Evolutionary conservation across 2,113 vertebrate genomes (phyloP).

Genomic region (Brachypodius melanocephalos): DNA sequence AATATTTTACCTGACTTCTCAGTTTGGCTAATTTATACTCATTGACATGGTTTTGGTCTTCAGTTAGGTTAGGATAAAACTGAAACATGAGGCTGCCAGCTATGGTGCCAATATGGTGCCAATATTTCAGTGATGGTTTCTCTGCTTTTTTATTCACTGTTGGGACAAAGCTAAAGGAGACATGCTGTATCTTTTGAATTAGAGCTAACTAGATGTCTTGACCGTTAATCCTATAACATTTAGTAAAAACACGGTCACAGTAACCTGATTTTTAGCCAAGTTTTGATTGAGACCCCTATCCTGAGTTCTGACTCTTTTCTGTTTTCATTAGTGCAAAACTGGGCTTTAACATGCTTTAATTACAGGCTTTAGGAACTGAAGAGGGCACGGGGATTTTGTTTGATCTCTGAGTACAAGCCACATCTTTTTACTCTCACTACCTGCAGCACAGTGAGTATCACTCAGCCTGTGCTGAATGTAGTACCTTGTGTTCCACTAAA

Average conservation of each 20-base stretch:
- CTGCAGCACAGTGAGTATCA: neutral
- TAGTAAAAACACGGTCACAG: neutral
- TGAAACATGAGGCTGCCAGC: neutral
- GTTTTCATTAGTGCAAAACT: neutral
- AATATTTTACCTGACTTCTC: neutral
- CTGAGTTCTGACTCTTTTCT: neutral
- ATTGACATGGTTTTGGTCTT: neutral
- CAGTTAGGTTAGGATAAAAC: neutral
- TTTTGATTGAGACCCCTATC: neutral
- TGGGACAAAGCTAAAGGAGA: neutral
- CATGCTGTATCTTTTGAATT: neutral
- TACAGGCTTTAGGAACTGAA: neutral
- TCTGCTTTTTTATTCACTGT: neutral
- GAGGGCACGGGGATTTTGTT: neutral
- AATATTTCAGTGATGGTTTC: neutral
- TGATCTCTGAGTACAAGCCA: neutral
- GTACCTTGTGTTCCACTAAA: neutral
- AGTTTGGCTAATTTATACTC: neutral
- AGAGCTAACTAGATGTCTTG: neutral
- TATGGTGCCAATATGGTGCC: too few relatives aligned
- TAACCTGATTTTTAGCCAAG: neutral
- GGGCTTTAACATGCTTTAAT: neutral
- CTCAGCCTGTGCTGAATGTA: neutral
- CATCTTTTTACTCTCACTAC: neutral
- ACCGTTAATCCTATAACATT: neutral